Evolutionary conservation across 2,888 invertebrate genomes (phyloP).

Genomic region (Pomacea canaliculata): DNA sequence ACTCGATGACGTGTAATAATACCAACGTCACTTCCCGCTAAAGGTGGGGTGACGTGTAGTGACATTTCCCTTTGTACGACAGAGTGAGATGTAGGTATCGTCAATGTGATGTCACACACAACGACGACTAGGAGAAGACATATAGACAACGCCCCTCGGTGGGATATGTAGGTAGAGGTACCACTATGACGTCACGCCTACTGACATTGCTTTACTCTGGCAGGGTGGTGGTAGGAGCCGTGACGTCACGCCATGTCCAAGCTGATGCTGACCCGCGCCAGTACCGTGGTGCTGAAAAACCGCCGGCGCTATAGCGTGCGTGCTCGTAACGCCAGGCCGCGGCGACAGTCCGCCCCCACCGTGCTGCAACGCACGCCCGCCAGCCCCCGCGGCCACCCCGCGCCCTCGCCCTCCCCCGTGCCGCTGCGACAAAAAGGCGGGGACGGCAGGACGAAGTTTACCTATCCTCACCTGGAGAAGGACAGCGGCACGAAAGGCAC

Average conservation of each 20-base stretch:
- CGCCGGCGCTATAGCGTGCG: constrained; percentile 31
- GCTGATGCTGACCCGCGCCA: constrained; percentile 34
- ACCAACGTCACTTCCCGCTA: no score
- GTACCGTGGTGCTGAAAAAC: constrained; percentile 31
- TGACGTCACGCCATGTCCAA: constrained; percentile 28
- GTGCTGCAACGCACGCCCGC: constrained; percentile 26
- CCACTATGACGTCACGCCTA: no score
- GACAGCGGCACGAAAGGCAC: not conserved
- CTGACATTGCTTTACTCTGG: no score
- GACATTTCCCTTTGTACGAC: no score
- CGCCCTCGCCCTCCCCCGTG: not conserved
- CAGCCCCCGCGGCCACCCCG: not conserved
- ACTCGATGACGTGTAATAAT: no score
- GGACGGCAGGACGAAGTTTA: not conserved
- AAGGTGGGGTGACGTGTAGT: no score
- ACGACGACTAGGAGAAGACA: no score
- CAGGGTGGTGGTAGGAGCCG: no score
- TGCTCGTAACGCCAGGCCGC: constrained; percentile 21
- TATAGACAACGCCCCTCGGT: no score
- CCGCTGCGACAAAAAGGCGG: not conserved
- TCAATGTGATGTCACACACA: no score
- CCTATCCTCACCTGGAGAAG: not conserved
- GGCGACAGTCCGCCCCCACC: constrained; percentile 34
- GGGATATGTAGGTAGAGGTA: no score
- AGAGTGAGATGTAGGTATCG: no score